Evolutionary conservation across 2,797 vertebrate species (phyloP).

Genomic region (Halcyon chelicuti): DNA sequence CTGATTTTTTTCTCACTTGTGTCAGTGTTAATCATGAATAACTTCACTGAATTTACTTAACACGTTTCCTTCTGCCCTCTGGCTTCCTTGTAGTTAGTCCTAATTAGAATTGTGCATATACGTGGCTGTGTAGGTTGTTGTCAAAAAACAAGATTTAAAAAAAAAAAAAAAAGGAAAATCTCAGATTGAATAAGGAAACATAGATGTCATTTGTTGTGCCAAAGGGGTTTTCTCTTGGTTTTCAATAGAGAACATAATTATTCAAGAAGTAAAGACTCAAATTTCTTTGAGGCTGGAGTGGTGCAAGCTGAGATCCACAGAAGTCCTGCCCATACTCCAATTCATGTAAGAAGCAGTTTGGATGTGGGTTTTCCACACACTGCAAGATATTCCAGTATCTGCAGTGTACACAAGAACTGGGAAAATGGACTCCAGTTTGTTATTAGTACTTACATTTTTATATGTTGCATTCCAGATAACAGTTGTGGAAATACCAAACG

Average conservation of each 20-base stretch:
- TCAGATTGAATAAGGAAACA: background rate
- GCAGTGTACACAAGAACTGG: background rate
- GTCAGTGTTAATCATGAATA: background rate
- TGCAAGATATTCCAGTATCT: background rate
- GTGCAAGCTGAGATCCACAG: background rate
- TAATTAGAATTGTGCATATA: background rate
- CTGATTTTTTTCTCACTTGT: slow-evolving; percentile 12
- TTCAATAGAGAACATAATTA: background rate
- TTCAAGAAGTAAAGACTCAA: background rate
- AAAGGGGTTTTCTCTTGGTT: background rate
- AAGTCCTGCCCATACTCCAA: background rate
- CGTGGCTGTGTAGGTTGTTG: background rate
- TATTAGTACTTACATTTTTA: background rate
- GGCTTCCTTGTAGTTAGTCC: background rate
- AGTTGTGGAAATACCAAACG: background rate
- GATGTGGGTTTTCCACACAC: background rate
- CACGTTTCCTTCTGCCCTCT: background rate
- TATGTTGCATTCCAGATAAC: background rate
- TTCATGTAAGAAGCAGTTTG: background rate
- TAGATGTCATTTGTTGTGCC: background rate
- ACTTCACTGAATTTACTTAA: slow-evolving; percentile 14
- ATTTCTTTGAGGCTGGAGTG: background rate
- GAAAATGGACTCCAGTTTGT: background rate
- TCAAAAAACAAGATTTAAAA: background rate
- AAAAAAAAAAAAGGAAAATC: background rate